Base-by-base conservation (phyloP, 2,888 invertebrate genomes). In the Eupeodes latifasciatus region DNA sequence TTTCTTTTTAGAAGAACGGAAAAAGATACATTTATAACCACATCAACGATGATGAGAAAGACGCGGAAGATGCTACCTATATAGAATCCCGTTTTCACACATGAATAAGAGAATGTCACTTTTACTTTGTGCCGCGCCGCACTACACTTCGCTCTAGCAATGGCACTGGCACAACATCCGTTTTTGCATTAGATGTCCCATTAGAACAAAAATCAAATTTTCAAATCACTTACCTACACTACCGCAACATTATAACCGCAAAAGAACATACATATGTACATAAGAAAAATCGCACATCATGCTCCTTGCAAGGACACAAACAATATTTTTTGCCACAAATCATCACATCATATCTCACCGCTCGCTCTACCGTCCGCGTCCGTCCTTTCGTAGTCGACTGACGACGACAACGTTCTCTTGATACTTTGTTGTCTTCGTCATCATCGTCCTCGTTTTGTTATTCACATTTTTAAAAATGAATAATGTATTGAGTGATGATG, bases 381-480 rank as follows among this genome's bases (percentile, higher is more conserved):
- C 59, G 14, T 7, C 59, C 34, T 27, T 27, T 27, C 27, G 2
- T 3, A 27, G 34, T n/a, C 34, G 36, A 40, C 40, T 40, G 40
- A 40, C 40, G 40, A 40, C 40, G 6, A 40, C 40, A 40, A 40
- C 5, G 12, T 64, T 11, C 14, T 64, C 64, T 47, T 4, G 27
- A 47, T 66, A 49, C 66, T 47, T 61, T 12, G 16, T 36, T 19
- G 55, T 9, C 16, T 16, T 12, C 16, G 12, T 11, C 16, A 2
- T 53, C 19, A 11, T 59, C 44, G 10, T 59, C 27, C 11, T 40
- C 72, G 74, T 72, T 72, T 72, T 81, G 69, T 71, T 77, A 78
- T 88, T 77, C 75, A 75, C 81, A 77, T 84, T 88, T 88, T 88
- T 88, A 81, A 88, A 88, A 88, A 88, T 88, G 84, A 88, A 88